Base-by-base conservation (phyloP, 2,113 vertebrate species). In the Platichthys stellatus region DNA sequence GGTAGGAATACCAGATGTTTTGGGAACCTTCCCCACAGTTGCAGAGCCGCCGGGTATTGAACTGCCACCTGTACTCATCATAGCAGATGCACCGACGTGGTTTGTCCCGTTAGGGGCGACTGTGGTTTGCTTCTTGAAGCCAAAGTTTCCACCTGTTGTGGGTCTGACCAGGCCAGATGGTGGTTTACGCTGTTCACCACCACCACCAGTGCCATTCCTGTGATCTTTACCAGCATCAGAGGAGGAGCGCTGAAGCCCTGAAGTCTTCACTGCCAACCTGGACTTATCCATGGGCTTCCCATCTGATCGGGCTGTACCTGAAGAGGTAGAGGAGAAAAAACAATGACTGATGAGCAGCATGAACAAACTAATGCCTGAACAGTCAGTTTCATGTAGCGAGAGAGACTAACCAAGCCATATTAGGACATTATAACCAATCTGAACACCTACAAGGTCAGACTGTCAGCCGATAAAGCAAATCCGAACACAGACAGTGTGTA, bases 221-320 rank as follows among this genome's bases (percentile, higher is more conserved):
- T 95, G 96, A 31, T 99, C 97, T 63, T 98, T 96, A 60, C 97
- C 95, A 0, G 97, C 97, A 4, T 99, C 97, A 0, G 97, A 99
- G 20, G 96, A 97, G 8, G 97, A 99, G 2, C 97, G 96, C 87
- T 98, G 97, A 26, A 99, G 93, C 10, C 96, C 94, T 0, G 97
- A 91, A 20, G 91, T 88, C 94, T 97, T 97, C 85, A 98, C 93
- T 0, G 95, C 95, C 74, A 97, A 91, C 57, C 96, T 96, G 63
- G 92, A 96, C 84, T 98, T 98, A 83, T 98, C 97, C 0, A 95
- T 80, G 1, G 93, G 95, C 89, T 96, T 97, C 74, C 94, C 83
- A 53, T 92, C 91, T 5, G 91, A 82, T 72, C 87, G 92, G 1
- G 82, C 78, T 8, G 89, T 63, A 64, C 92, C 92, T 92, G 17